Conservation (phyloP, 2,888 invertebrate species). For the Cryptophagus acutangulus region DNA sequence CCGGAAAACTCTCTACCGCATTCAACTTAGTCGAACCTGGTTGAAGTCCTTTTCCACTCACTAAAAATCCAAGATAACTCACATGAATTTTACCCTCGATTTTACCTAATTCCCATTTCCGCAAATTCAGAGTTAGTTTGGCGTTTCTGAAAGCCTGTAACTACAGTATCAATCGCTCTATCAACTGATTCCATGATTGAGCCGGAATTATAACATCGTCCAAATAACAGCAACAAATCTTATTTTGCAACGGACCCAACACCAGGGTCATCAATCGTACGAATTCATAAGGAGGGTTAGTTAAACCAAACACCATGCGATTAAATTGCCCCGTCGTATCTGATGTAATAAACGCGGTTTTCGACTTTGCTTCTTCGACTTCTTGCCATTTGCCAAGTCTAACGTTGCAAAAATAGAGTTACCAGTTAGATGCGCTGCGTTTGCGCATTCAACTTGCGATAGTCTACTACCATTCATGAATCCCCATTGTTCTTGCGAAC, state of each 20-base stretch:
- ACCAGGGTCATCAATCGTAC: constrained; percentile 18
- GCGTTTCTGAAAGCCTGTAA: constrained; percentile 26
- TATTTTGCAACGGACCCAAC: constrained; percentile 17
- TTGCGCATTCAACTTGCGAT: constrained; percentile 20
- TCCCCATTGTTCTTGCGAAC: constrained; percentile 25
- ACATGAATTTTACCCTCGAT: no score
- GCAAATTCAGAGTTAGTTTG: constrained; percentile 34
- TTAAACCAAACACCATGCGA: constrained; percentile 30
- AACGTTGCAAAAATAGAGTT: no score
- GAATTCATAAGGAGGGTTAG: constrained; percentile 20
- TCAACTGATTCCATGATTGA: constrained; percentile 18
- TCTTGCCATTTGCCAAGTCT: no score
- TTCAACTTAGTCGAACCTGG: constrained; percentile 15
- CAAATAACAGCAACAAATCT: constrained; percentile 17
- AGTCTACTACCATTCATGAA: constrained; percentile 24
- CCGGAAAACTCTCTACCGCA: constrained; percentile 18
- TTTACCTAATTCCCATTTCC: no score
- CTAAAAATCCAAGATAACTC: constrained; percentile 18
- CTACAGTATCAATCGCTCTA: constrained; percentile 27
- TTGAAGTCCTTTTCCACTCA: constrained; percentile 14
- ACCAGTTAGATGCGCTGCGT: no score
- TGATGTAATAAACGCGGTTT: constrained; percentile 34
- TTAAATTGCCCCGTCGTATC: constrained; percentile 30
- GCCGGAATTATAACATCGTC: constrained; percentile 21
- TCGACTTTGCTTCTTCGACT: constrained; percentile 17